Conservation (phyloP, 2,113 vertebrate genomes). For the Calonectris borealis region DNA sequence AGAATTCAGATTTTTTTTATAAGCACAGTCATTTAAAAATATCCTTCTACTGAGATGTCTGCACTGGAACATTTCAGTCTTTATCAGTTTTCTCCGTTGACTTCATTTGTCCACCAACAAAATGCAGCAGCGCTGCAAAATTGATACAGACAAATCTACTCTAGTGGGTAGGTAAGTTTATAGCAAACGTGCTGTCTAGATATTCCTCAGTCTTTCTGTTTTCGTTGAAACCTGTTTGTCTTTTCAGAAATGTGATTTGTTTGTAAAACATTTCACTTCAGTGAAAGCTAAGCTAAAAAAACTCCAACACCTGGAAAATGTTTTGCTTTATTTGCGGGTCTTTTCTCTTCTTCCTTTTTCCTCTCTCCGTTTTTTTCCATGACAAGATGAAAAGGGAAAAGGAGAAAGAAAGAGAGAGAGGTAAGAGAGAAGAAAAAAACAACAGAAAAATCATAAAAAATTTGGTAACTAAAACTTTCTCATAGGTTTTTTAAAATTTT, state of each 20-base stretch:
- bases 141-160: background rate
- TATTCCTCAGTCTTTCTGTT: background rate
- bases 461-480: background rate
- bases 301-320: background rate
- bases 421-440: background rate
- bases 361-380: background rate
- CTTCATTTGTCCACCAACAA: background rate
- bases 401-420: background rate
- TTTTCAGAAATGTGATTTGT: background rate
- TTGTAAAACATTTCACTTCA: background rate
- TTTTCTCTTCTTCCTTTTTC: background rate
- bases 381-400: background rate
- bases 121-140: rapidly evolving
- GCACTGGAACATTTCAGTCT: background rate
- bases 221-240: background rate
- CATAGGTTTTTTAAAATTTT: background rate
- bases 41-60: background rate
- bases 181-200: background rate
- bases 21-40: background rate
- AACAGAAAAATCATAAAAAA: background rate
- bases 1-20: background rate
- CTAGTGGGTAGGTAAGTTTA: background rate
- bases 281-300: background rate
- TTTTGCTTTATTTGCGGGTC: background rate
- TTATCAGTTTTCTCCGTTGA: background rate